Conservation (phyloP, 2,113 vertebrate species). For the Myotis davidii region DNA sequence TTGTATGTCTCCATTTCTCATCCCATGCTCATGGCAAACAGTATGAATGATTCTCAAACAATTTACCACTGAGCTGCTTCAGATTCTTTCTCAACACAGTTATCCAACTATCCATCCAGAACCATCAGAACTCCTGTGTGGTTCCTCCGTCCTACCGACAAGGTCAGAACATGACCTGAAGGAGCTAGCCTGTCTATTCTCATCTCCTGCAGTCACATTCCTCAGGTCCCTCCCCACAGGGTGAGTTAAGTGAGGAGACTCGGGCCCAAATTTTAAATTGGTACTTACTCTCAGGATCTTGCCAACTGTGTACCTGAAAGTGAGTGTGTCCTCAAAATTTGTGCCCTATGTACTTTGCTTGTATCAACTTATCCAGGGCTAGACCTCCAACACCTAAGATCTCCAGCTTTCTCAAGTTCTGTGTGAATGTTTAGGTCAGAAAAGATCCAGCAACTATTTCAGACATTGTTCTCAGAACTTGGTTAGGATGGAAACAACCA, state of each 20-base stretch:
- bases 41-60: not conserved
- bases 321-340: too few species aligned
- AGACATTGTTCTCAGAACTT: not conserved
- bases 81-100: not conserved
- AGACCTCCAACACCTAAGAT: not conserved
- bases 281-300: too few species aligned
- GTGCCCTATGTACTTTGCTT: too few species aligned
- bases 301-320: too few species aligned
- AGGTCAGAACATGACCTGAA: not conserved
- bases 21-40: not conserved
- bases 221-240: not conserved
- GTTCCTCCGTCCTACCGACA: too few species aligned
- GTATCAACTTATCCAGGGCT: too few species aligned
- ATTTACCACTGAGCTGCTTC: not conserved
- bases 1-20: not conserved
- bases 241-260: not conserved
- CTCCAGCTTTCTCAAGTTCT: not conserved
- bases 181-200: not conserved
- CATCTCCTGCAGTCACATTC: not conserved
- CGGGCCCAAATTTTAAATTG: not conserved
- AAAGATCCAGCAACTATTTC: not conserved
- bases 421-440: not conserved
- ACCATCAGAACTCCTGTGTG: too few species aligned
- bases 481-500: not conserved
- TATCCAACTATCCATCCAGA: too few species aligned